These are phyloP conservation scores for Rhipidura dahli DNA, from an alignment of 2,113 vertebrate genomes.

Conservation along the genomic window DNA sequence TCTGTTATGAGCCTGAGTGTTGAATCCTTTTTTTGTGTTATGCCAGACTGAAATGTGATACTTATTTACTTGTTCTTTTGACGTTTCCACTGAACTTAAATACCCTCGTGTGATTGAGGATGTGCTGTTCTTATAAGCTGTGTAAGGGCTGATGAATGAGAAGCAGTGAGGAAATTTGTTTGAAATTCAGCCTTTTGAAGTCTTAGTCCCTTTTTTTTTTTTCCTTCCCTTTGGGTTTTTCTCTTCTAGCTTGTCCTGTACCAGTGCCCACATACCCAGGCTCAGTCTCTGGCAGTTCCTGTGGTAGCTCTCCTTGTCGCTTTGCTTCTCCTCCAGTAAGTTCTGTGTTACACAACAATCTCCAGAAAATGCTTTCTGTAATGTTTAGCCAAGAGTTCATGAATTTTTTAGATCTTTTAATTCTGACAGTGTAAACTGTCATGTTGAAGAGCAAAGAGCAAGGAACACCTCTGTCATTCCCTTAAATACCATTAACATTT, in stretches of 20 bases:
- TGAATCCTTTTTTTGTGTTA: background rate
- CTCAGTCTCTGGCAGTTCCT: conserved; percentile 84
- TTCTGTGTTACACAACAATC: conserved; percentile 17
- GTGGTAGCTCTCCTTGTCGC: conserved; percentile 87
- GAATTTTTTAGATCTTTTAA: background rate
- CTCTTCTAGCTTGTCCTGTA: conserved; percentile 85
- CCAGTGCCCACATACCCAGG: conserved; percentile 85
- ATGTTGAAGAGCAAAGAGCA: background rate
- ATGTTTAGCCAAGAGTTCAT: background rate
- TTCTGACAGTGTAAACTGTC: background rate
- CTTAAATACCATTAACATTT: background rate
- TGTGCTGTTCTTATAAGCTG: background rate
- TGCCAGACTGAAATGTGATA: background rate
- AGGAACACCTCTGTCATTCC: background rate
- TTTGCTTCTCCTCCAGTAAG: conserved; percentile 95
- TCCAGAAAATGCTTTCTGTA: background rate
- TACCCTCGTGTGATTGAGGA: background rate
- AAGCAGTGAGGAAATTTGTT: background rate
- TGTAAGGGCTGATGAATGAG: background rate
- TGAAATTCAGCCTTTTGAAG: background rate
- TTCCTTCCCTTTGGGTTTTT: background rate
- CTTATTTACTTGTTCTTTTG: conserved; percentile 23
- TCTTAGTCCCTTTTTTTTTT: background rate
- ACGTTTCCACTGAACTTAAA: conserved; percentile 1
- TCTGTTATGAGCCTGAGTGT: background rate